Conservation (phyloP, 2,888 invertebrate genomes). For the Dynastes hyllus region DNA sequence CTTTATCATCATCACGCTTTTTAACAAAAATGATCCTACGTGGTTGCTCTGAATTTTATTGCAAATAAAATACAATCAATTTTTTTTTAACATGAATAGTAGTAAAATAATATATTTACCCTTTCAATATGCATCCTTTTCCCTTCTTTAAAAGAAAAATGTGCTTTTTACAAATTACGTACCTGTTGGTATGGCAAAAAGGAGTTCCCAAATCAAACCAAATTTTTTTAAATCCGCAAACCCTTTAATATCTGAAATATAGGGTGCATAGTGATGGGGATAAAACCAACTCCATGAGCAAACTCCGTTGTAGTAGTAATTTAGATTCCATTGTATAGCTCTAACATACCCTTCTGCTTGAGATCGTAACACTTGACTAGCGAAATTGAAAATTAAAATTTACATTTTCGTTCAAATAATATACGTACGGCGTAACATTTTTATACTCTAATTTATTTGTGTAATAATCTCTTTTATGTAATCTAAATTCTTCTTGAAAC, state of each 20-base stretch:
- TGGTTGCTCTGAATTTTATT: no score
- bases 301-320: constrained; percentile 97
- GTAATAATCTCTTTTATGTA: constrained; percentile 94
- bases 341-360: constrained; percentile 93
- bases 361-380: constrained; percentile 82
- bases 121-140: no score
- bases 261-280: constrained; percentile 98
- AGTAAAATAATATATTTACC: no score
- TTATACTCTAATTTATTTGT: constrained; percentile 89
- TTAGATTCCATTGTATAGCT: constrained; percentile 96
- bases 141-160: no score
- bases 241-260: constrained; percentile 92
- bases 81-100: no score
- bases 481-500: constrained; percentile 83
- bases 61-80: no score
- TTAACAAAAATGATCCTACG: no score
- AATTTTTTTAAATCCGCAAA: constrained; percentile 82
- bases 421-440: constrained; percentile 83
- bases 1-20: no score
- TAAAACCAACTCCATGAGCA: constrained; percentile 99
- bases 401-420: not conserved
- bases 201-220: constrained; percentile 89
- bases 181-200: constrained; percentile 95
- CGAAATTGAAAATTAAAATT: constrained; percentile 58
- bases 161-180: constrained; percentile 14